These are phyloP conservation scores for Artibeus lituratus DNA, from an alignment of 2,797 vertebrate genomes.

Conservation along the genomic window DNA sequence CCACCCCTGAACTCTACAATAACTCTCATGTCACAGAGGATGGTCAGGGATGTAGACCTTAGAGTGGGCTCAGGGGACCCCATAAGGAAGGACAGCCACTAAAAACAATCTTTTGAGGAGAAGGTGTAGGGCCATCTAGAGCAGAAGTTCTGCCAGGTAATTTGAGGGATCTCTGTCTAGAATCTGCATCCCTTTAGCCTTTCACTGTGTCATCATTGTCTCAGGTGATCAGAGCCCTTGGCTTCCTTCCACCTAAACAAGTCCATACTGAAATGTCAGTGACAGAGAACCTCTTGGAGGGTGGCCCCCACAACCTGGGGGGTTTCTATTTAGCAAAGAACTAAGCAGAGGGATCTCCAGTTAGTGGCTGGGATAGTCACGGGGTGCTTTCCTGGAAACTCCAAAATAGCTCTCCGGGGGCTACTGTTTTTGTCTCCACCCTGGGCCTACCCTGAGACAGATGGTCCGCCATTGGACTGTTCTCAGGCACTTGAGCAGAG, in stretches of 20 bases:
- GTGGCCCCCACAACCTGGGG: too few species aligned
- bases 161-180: not conserved
- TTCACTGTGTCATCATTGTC: not conserved
- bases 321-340: not conserved
- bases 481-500: conserved; percentile 23
- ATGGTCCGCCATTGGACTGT: conserved; percentile 29
- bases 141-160: not conserved
- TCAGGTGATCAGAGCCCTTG: not conserved
- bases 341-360: not conserved
- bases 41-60: not conserved
- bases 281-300: not conserved
- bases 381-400: conserved; percentile 30
- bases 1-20: rapidly evolving
- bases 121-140: not conserved
- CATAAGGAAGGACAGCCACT: not conserved
- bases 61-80: not conserved
- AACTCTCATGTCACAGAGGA: not conserved
- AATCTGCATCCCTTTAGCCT: not conserved
- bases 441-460: conserved; percentile 43
- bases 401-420: conserved; percentile 47
- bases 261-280: not conserved
- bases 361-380: not conserved
- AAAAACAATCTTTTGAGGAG: not conserved
- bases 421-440: conserved; percentile 16
- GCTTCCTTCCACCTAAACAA: not conserved